Evolutionary conservation across 2,888 invertebrate genomes (phyloP).

Genomic region (Apodemia zela): DNA sequence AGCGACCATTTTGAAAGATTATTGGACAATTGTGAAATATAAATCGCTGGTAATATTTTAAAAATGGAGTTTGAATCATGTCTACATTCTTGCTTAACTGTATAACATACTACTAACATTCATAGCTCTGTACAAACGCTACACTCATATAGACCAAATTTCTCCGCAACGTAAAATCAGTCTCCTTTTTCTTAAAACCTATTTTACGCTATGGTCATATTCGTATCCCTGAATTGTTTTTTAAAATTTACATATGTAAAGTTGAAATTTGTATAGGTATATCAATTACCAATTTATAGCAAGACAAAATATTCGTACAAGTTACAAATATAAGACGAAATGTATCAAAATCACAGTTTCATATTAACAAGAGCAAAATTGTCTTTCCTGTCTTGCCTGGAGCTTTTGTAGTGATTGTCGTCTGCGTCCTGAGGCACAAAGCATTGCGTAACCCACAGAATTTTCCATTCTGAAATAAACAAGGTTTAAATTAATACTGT

Average conservation of each 20-base stretch:
- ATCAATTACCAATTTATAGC: not conserved
- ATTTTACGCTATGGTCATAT: slow-evolving; percentile 12
- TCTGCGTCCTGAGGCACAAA: slow-evolving; percentile 72
- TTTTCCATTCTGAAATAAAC: slow-evolving; percentile 80
- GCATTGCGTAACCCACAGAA: slow-evolving; percentile 83
- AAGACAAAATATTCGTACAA: slow-evolving; percentile 1
- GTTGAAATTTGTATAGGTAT: slow-evolving; percentile 1
- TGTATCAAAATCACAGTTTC: slow-evolving; percentile 31
- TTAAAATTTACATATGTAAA: not conserved
- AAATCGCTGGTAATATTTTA: not conserved
- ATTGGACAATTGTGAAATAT: too few species aligned
- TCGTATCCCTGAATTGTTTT: not conserved
- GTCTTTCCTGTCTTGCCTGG: slow-evolving; percentile 64
- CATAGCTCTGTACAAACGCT: not conserved
- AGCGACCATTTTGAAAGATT: too few species aligned
- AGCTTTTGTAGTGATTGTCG: slow-evolving; percentile 66
- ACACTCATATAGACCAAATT: slow-evolving; percentile 1
- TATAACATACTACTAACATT: not conserved
- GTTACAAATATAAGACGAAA: slow-evolving; percentile 24
- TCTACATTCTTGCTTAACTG: not conserved
- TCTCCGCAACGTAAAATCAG: slow-evolving; percentile 7
- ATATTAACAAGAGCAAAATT: slow-evolving; percentile 62
- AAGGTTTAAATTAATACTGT: not conserved
- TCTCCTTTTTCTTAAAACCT: slow-evolving; percentile 1
- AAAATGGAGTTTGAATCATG: not conserved